A percentile compares a stretch with the other conserved stretches of the same genome.
phyloP scores from a whole-genome alignment of 2,113 vertebrate genomes.

The Eurystomus gularis region DNA sequence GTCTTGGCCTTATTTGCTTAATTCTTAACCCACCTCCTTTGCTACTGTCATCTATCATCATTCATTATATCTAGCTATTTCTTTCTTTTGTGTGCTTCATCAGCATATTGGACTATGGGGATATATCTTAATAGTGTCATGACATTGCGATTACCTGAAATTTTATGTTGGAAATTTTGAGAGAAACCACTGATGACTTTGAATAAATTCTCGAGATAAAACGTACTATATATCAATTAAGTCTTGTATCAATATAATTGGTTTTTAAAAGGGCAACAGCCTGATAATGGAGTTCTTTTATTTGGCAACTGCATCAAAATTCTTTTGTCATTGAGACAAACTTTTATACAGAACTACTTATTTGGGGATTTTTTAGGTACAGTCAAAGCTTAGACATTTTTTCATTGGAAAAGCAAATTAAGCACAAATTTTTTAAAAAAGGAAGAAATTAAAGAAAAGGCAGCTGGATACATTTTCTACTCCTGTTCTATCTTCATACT shows the following conservation, averaged over 20 bases:
- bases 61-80: not conserved
- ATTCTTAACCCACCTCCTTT: not conserved
- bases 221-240: not conserved
- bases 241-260: not conserved
- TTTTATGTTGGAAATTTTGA: not conserved
- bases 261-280: not conserved
- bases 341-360: not conserved
- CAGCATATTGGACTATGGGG: not conserved
- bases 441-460: not conserved
- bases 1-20: not conserved
- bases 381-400: not conserved
- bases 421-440: not conserved
- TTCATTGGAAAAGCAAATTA: not conserved
- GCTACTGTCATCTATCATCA: accelerated
- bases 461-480: not conserved
- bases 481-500: not conserved
- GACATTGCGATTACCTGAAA: not conserved
- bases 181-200: not conserved
- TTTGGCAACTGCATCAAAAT: not conserved
- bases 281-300: not conserved
- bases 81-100: not conserved
- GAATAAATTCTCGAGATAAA: not conserved
- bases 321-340: not conserved
- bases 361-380: not conserved
- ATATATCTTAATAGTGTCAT: not conserved